Conservation (phyloP, 2,888 invertebrate genomes). For the Toxonevra muliebris region DNA sequence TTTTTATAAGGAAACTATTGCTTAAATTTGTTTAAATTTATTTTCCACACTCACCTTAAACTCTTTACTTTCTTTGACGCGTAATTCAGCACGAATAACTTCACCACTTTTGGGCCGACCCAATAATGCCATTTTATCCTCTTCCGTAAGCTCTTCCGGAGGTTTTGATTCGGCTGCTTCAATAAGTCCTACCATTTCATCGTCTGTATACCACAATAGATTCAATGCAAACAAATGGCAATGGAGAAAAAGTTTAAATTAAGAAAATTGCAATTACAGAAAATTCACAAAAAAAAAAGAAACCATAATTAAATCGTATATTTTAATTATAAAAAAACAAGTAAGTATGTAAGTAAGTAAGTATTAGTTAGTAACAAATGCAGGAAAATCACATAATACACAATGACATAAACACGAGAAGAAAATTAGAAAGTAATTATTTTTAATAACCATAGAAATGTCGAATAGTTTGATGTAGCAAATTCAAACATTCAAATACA, state of each 20-base stretch:
- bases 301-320: slow-evolving; percentile 11
- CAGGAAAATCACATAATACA: too few species aligned
- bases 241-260: background rate
- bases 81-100: slow-evolving; percentile 82
- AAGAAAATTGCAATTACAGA: too few species aligned
- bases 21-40: too few species aligned
- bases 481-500: too few species aligned
- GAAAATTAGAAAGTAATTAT: too few species aligned
- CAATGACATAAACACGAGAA: too few species aligned
- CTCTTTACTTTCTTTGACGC: slow-evolving; percentile 97
- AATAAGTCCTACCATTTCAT: slow-evolving; percentile 72
- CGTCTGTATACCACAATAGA: slow-evolving; percentile 51
- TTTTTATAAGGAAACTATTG: too few species aligned
- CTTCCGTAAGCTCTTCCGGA: slow-evolving; percentile 76
- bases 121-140: slow-evolving; percentile 87
- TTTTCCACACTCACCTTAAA: slow-evolving; percentile 81
- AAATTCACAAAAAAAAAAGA: too few species aligned
- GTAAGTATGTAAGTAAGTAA: too few species aligned
- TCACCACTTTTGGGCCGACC: slow-evolving; percentile 94
- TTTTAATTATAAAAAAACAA: slow-evolving; percentile 8
- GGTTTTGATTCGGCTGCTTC: slow-evolving; percentile 72
- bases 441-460: too few species aligned
- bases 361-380: too few species aligned
- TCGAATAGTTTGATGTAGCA: too few species aligned
- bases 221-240: slow-evolving; percentile 2